Conservation (phyloP, 2,797 vertebrate species). For the Rhinoraja longicauda region DNA sequence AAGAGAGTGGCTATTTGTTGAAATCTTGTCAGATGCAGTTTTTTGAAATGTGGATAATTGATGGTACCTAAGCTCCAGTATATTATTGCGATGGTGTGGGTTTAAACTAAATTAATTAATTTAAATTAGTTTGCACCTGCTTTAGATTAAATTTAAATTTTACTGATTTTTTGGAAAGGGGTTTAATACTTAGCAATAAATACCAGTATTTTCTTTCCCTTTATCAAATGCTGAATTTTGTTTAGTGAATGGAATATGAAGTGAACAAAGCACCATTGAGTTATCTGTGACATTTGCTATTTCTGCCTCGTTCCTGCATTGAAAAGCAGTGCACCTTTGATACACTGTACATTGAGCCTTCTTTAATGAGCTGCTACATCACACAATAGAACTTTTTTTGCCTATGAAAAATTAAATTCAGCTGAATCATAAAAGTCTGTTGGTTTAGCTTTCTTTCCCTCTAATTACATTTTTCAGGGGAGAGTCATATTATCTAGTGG, state of each 20-base stretch:
- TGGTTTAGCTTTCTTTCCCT: neutral
- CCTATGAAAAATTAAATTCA: neutral
- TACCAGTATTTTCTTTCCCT: neutral
- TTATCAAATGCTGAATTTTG: neutral
- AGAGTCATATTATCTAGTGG: neutral
- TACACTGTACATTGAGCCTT: neutral
- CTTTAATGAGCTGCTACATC: neutral
- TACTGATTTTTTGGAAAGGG: neutral
- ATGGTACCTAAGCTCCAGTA: neutral
- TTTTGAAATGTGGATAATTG: neutral
- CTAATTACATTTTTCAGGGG: neutral
- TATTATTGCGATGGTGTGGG: neutral
- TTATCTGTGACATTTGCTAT: neutral
- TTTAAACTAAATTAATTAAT: neutral
- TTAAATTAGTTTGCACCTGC: neutral
- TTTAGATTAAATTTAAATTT: neutral
- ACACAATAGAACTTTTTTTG: neutral
- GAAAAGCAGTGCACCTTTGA: neutral
- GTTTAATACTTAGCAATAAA: neutral
- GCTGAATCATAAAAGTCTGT: neutral
- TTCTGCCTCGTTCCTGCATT: neutral
- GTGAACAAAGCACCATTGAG: neutral
- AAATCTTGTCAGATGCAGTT: neutral
- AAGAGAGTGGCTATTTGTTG: neutral
- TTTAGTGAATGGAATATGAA: neutral